phyloP scores from a whole-genome alignment of 2,888 invertebrate species.

The Seira musarum region DNA sequence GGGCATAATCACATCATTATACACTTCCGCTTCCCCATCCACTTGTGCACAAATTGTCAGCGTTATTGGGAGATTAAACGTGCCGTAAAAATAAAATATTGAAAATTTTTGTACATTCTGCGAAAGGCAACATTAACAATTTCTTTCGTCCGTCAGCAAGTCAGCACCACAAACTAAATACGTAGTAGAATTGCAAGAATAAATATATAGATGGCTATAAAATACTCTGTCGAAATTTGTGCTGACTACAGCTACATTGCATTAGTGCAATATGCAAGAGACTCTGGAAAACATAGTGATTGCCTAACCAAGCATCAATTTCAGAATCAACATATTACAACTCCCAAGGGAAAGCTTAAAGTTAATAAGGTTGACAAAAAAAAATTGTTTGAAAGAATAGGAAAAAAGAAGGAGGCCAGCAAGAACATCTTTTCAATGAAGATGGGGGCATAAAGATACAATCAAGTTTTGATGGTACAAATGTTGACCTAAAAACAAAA shows the following conservation, averaged over 20 bases:
- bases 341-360: slow-evolving; percentile 51
- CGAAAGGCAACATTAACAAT: not conserved
- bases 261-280: slow-evolving; percentile 1
- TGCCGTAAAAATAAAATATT: slow-evolving; percentile 4
- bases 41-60: not conserved
- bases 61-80: not conserved
- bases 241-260: slow-evolving; percentile 25
- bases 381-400: not conserved
- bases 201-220: slow-evolving; percentile 1
- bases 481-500: slow-evolving; percentile 51
- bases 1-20: not conserved
- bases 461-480: slow-evolving; percentile 36
- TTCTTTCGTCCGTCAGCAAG: not conserved
- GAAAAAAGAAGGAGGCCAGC: slow-evolving; percentile 9
- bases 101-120: not conserved
- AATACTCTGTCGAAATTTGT: slow-evolving; percentile 13
- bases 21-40: slow-evolving; percentile 1
- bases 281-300: slow-evolving; percentile 1
- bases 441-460: slow-evolving; percentile 48
- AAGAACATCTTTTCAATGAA: slow-evolving; percentile 5
- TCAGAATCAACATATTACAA: slow-evolving; percentile 46
- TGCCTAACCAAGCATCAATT: slow-evolving; percentile 35
- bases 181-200: not conserved
- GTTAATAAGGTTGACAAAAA: slow-evolving; percentile 47
- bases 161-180: slow-evolving; percentile 1